phyloP scores from a whole-genome alignment of 2,113 vertebrate genomes.

The Amphiprion ocellaris region DNA sequence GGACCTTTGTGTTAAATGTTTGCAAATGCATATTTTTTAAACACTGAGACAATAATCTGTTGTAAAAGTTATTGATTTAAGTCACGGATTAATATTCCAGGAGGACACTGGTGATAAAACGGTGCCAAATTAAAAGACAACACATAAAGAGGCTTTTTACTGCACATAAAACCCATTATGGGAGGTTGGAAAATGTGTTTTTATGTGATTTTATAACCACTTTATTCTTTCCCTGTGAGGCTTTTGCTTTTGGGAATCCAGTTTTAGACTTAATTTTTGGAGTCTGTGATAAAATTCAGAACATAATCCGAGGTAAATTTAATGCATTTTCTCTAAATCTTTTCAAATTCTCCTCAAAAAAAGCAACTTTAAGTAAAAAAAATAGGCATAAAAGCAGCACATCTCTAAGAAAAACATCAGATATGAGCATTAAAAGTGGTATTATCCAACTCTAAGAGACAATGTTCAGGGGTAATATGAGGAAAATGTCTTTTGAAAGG shows the following conservation, averaged over 20 bases:
- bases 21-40: too few relatives aligned
- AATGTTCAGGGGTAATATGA: background rate
- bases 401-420: background rate
- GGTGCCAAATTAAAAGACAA: background rate
- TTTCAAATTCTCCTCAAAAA: too few relatives aligned
- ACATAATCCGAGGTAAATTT: background rate
- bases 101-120: background rate
- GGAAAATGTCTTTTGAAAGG: background rate
- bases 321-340: background rate
- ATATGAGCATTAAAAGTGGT: too few relatives aligned
- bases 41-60: too few relatives aligned
- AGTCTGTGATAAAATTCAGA: too few relatives aligned
- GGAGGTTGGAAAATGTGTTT: background rate
- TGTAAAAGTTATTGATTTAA: background rate
- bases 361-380: background rate
- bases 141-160: too few relatives aligned
- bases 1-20: too few relatives aligned
- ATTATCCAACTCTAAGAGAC: background rate
- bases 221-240: too few relatives aligned
- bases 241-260: background rate
- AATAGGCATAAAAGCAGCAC: background rate
- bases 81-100: background rate
- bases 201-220: background rate
- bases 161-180: background rate
- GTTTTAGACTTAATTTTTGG: too few relatives aligned